Evolutionary conservation across 2,888 invertebrate genomes (phyloP), one percentile per base, ranked within the genome.

Genomic region (Diaperis boleti): DNA sequence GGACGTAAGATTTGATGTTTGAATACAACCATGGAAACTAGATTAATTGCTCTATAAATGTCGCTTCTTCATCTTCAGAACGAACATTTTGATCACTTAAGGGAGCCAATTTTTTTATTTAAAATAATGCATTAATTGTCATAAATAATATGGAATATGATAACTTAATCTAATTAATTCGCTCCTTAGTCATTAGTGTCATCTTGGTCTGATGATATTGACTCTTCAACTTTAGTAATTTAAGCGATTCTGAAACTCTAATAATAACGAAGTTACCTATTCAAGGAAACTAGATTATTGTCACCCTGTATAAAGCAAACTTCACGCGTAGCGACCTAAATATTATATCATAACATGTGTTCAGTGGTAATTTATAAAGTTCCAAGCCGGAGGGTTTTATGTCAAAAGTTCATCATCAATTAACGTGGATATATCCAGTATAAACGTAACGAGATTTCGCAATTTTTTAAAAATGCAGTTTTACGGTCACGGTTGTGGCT

Each of bases 291-390:
- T 39, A 37, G 42, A 54, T 54, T 54, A 54, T 54, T 54, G 54
- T 54, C 41, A 42, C 54, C 29, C 31, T 54, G 41, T 42, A 54
- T 54, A 54, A 54, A 54, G 54, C 42, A 42, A 54, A 54, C 29
- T 54, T 52, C 29, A 54, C 13, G 18, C 15, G 31, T 14, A 31
- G 29, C 31, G 29, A 42, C 31, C 42, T 42, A 54, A 54, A 54
- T 42, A 54, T 13, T 54, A 52, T 18, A 37, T 35, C 50, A 39
- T 42, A 54, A 54, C 42, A 54, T 54, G 31, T 29, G 41, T 42
- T 54, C 37, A 14, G 22, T 37, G n/a, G 20, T 39, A 52, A 52
- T 52, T 52, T 52, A 37, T 37, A 49, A 18, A 49, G 35, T 49
- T 35, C 33, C 17, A 14, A 15, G 22, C 42, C 14, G 15, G 15